These are phyloP conservation scores for Mesaphorura yosii DNA, from an alignment of 1,140 invertebrate species.

Conservation along the genomic window DNA sequence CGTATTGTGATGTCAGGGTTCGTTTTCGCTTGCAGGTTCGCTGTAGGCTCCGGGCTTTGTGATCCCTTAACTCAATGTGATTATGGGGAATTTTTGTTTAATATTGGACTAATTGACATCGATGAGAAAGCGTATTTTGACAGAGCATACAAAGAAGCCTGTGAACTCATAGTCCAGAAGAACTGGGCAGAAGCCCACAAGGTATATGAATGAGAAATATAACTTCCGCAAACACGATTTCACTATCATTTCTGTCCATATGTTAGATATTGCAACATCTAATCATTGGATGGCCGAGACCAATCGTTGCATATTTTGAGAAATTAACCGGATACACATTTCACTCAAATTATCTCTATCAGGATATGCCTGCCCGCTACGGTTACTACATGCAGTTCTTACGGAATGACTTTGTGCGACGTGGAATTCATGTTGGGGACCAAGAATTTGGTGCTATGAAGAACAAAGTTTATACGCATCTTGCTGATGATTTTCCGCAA, in stretches of 20 bases:
- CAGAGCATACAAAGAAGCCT: slow-evolving; percentile 32
- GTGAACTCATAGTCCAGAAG: slow-evolving; percentile 34
- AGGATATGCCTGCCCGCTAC: slow-evolving; percentile 36
- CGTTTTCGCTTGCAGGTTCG: too few species aligned
- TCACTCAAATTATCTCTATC: slow-evolving; percentile 43
- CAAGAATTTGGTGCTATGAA: slow-evolving; percentile 34
- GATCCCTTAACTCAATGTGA: slow-evolving; percentile 40
- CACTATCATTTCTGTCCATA: background rate
- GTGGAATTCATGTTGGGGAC: slow-evolving; percentile 44
- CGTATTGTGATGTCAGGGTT: too few species aligned
- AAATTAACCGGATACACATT: slow-evolving; percentile 40
- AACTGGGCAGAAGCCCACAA: slow-evolving; percentile 35
- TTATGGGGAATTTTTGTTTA: slow-evolving; percentile 42
- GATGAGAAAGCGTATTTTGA: slow-evolving; percentile 35
- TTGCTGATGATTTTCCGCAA: slow-evolving; percentile 20
- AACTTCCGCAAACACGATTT: too few species aligned
- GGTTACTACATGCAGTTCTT: slow-evolving; percentile 38
- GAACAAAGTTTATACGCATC: slow-evolving; percentile 11
- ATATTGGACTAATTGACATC: slow-evolving; percentile 41
- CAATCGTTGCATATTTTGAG: slow-evolving; percentile 35
- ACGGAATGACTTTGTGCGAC: slow-evolving; percentile 35
- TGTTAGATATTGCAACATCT: slow-evolving; percentile 21
- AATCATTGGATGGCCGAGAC: slow-evolving; percentile 17
- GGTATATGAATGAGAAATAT: too few species aligned
- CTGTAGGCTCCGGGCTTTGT: slow-evolving; percentile 43